Evolutionary conservation across 2,888 invertebrate species (phyloP).

Genomic region (Ischnura elegans): DNA sequence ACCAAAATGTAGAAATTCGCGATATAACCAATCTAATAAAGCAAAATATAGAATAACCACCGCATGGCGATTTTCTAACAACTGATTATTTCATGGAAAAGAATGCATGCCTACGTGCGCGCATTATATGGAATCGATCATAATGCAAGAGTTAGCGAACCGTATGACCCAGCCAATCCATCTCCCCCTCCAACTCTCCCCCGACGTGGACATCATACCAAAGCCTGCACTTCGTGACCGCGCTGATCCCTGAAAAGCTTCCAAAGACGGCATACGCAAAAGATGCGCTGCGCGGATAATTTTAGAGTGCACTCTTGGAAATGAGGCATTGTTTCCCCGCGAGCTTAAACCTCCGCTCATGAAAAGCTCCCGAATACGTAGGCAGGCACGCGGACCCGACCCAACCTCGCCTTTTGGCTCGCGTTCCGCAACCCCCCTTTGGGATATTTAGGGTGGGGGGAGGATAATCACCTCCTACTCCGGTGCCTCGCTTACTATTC

Average conservation of each 20-base stretch:
- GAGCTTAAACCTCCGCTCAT: constrained; percentile 2
- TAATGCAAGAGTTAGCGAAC: no score
- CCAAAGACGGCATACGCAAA: background rate
- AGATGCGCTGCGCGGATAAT: background rate
- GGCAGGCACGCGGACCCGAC: background rate
- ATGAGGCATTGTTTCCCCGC: background rate
- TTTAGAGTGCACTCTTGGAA: constrained; percentile 17
- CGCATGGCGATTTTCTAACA: no score
- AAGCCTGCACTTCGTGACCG: background rate
- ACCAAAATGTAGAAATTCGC: no score
- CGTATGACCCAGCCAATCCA: no score
- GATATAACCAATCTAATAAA: no score
- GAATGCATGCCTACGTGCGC: no score
- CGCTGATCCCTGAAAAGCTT: background rate
- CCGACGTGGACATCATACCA: background rate
- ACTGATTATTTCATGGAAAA: no score
- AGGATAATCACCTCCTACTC: background rate
- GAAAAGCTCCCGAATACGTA: background rate
- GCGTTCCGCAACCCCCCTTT: background rate
- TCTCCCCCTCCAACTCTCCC: no score
- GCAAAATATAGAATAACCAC: no score
- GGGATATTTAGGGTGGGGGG: background rate
- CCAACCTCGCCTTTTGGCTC: background rate
- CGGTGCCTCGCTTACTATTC: background rate
- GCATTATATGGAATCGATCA: no score